Evolutionary conservation across 2,113 vertebrate species (phyloP).

Genomic region (Bungarus multicinctus): DNA sequence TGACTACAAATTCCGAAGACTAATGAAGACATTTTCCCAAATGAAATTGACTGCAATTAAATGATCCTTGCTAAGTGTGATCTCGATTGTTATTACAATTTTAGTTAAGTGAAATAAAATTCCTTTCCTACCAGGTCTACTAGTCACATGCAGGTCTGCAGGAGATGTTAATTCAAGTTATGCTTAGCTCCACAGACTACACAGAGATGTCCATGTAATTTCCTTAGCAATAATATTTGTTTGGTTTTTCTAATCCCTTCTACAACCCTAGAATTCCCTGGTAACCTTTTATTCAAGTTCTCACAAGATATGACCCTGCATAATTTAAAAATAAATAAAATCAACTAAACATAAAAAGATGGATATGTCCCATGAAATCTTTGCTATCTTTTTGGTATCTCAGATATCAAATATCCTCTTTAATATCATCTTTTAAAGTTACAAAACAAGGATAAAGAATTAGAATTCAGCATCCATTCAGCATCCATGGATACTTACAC

Average conservation of each 20-base stretch:
- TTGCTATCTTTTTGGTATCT: not conserved
- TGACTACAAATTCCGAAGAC: slow-evolving; percentile 24
- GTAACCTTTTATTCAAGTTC: not conserved
- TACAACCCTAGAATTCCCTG: not conserved
- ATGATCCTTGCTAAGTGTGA: not conserved
- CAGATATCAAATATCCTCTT: slow-evolving; percentile 11
- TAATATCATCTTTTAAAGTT: slow-evolving; percentile 35
- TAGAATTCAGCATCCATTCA: not conserved
- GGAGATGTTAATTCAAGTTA: not conserved
- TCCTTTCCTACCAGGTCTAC: not conserved
- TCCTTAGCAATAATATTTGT: not conserved
- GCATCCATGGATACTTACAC: not conserved
- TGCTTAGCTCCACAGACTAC: not conserved
- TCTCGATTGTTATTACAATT: not conserved
- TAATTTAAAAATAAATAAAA: not conserved
- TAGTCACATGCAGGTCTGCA: fast-evolving
- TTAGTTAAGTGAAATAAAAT: not conserved
- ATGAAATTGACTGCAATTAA: not conserved
- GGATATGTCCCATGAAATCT: not conserved
- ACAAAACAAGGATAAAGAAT: slow-evolving; percentile 24
- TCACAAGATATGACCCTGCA: not conserved
- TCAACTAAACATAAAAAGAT: not conserved
- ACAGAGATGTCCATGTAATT: not conserved
- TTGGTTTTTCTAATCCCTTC: not conserved
- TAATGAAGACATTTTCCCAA: slow-evolving; percentile 10